A percentile compares a stretch with the other conserved stretches of the same genome.
Evolutionary conservation across 2,113 vertebrate species (phyloP).

Genomic region (Platichthys flesus): DNA sequence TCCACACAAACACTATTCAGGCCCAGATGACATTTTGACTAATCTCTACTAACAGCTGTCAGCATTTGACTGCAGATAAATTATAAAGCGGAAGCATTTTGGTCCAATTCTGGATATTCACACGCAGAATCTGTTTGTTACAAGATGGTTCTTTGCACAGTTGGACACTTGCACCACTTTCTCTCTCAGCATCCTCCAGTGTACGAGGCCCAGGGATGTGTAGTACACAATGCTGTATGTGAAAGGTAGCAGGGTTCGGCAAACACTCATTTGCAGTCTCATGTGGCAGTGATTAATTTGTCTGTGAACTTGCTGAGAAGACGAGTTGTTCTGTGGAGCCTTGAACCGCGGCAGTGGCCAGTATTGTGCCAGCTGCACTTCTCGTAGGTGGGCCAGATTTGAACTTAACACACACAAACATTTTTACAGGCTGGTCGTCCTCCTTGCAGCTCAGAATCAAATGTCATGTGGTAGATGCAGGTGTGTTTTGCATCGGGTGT

Average conservation of each 20-base stretch:
- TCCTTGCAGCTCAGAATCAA: neutral
- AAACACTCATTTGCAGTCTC: slow-evolving; percentile 10
- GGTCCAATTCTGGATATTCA: too few species aligned
- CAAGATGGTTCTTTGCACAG: too few species aligned
- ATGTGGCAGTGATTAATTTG: slow-evolving; percentile 42
- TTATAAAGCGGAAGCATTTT: too few species aligned
- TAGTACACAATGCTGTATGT: too few species aligned
- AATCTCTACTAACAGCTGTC: too few species aligned
- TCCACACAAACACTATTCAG: too few species aligned
- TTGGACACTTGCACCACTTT: too few species aligned
- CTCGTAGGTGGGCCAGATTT: slow-evolving; percentile 13
- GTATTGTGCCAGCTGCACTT: neutral
- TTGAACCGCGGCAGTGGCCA: slow-evolving; percentile 1
- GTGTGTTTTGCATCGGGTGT: neutral
- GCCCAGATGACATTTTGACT: too few species aligned
- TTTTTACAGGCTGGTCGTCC: neutral
- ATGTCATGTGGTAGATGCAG: neutral
- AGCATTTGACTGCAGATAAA: too few species aligned
- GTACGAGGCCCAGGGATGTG: too few species aligned
- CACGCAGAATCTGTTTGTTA: too few species aligned
- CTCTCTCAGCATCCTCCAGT: too few species aligned
- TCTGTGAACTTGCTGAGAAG: slow-evolving; percentile 30
- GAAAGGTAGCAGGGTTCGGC: neutral
- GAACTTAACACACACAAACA: slow-evolving; percentile 9
- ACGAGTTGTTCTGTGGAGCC: slow-evolving; percentile 2